These are phyloP conservation scores for Hydractinia symbiolongicarpus DNA, from an alignment of 30 jellyfish, hydroid and myxozoan genomes.

Conservation along the genomic window DNA sequence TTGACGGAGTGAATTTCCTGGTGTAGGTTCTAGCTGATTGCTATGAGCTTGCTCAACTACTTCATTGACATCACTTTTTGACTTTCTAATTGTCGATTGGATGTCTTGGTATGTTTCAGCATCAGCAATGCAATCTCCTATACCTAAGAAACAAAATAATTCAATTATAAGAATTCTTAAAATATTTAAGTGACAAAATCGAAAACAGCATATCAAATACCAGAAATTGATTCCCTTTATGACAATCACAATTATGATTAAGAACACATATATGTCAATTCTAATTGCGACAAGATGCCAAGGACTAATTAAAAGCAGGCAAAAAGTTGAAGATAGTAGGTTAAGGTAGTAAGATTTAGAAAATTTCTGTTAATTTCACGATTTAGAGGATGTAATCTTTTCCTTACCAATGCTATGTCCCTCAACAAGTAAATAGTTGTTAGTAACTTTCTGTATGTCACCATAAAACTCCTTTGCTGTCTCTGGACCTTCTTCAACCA, in stretches of 20 bases:
- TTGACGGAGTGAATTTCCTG: constrained; percentile 97
- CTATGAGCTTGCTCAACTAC: constrained; percentile 97
- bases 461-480: constrained; percentile 90
- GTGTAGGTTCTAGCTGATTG: constrained; percentile 97
- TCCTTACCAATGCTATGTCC: constrained; percentile 94
- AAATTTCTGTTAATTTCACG: too few species aligned
- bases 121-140: constrained; percentile 99
- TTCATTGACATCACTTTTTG: constrained; percentile 95
- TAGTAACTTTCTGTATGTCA: constrained; percentile 81
- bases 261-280: too few species aligned
- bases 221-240: neutral
- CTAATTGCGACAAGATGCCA: too few species aligned
- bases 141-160: constrained; percentile 25
- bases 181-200: too few species aligned
- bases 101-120: constrained; percentile 84
- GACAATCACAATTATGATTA: neutral
- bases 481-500: constrained; percentile 92
- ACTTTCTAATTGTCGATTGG: constrained; percentile 73
- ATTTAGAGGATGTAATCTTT: too few species aligned
- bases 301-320: too few species aligned
- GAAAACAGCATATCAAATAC: neutral
- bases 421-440: constrained; percentile 78
- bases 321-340: too few species aligned
- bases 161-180: too few species aligned
- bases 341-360: too few species aligned